Evolutionary conservation across 37 sponge, comb jelly and placozoan genomes (phyloP).

Genomic region (Halisarca cf. caerulea): DNA sequence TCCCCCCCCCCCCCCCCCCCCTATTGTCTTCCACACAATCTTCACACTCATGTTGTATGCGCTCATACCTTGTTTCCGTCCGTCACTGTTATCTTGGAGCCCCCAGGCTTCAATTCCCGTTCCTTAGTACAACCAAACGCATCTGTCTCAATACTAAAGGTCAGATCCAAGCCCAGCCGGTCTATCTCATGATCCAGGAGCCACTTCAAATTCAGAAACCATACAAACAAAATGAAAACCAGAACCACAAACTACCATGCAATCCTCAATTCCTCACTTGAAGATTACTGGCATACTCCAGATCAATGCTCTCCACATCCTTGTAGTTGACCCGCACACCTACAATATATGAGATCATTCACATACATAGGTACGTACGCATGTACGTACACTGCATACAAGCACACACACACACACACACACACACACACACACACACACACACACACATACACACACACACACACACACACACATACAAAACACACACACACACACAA

Average conservation of each 20-base stretch:
- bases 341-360: not conserved
- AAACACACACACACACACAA: too few species aligned
- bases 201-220: conserved; percentile 56
- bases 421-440: not conserved
- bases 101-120: conserved; percentile 81
- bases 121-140: conserved; percentile 78
- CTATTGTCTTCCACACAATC: too few species aligned
- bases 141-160: conserved; percentile 91
- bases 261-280: conserved; percentile 23
- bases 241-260: not conserved
- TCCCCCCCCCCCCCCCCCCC: not conserved
- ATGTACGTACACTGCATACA: not conserved
- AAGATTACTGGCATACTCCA: conserved; percentile 92
- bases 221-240: not conserved
- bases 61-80: conserved; percentile 81
- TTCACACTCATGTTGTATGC: too few species aligned
- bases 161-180: conserved; percentile 79
- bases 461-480: conserved; percentile 4
- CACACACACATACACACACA: too few species aligned
- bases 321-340: conserved; percentile 87
- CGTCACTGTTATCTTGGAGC: conserved; percentile 66
- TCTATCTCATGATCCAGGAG: conserved; percentile 92
- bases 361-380: not conserved
- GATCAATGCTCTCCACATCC: conserved; percentile 94
- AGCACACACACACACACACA: conserved; percentile 3